A percentile compares a stretch with the other conserved stretches of the same genome.
Conservation (phyloP, 2,113 vertebrate species). For the Notiomystis cincta region DNA sequence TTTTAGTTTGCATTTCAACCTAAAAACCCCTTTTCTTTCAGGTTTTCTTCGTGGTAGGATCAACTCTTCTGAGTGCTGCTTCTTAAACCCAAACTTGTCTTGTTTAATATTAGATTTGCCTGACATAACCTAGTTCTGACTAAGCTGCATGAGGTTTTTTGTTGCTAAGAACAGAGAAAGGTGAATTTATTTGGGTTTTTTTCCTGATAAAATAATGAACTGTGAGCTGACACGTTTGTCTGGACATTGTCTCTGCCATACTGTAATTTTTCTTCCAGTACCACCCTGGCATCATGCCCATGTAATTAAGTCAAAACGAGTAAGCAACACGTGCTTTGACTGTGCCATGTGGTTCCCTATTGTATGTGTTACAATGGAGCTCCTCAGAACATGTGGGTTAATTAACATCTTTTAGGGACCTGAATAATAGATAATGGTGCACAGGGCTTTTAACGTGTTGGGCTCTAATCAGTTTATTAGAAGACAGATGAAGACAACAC, state of each 20-base stretch:
- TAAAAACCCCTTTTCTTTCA: neutral
- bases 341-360: conserved; percentile 1
- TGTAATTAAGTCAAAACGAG: conserved; percentile 46
- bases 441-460: conserved; percentile 49
- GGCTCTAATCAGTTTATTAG: conserved; percentile 80
- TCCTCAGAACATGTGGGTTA: conserved; percentile 52
- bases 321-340: conserved; percentile 21
- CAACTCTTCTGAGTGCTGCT: neutral
- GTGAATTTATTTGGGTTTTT: neutral
- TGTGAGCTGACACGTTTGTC: neutral
- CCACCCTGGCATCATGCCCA: neutral
- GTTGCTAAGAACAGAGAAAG: neutral
- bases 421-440: conserved; percentile 63
- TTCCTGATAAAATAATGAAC: neutral
- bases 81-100: neutral
- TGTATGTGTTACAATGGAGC: conserved; percentile 39
- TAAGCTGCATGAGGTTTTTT: neutral
- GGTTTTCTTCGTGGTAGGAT: neutral
- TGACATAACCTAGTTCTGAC: neutral
- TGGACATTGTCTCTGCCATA: neutral
- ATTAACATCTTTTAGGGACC: conserved; percentile 72
- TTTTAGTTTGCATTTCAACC: neutral
- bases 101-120: neutral
- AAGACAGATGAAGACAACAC: conserved; percentile 61
- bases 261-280: neutral